phyloP scores from a whole-genome alignment of 2,797 vertebrate genomes.

The Morelia viridis region DNA sequence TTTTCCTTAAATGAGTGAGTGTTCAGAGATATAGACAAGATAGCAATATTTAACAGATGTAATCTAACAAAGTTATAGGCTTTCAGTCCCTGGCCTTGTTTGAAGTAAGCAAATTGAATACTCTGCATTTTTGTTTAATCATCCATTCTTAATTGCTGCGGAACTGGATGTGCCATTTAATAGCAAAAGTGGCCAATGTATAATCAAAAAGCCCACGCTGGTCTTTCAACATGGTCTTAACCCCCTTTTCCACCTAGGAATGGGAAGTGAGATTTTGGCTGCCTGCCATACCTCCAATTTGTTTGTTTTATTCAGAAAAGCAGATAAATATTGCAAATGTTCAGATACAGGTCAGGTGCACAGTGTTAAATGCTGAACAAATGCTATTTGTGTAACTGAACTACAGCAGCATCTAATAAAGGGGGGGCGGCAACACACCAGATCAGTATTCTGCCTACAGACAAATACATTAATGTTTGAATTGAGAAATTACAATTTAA shows the following conservation, averaged over 20 bases:
- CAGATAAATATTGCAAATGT: not conserved
- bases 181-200: not conserved
- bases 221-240: not conserved
- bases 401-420: not conserved
- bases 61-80: not conserved
- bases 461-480: not conserved
- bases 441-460: not conserved
- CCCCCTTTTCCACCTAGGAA: not conserved
- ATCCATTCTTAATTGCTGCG: not conserved
- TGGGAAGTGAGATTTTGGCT: not conserved
- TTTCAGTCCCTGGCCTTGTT: not conserved
- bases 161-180: not conserved
- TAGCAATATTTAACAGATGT: not conserved
- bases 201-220: not conserved
- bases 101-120: not conserved
- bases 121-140: not conserved
- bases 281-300: not conserved
- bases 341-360: not conserved
- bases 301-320: not conserved
- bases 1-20: not conserved
- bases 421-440: not conserved
- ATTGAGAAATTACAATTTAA: not conserved
- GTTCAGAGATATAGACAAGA: not conserved
- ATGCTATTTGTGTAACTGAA: not conserved
- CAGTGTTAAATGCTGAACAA: not conserved